Evolutionary conservation across 2,888 invertebrate species (phyloP).

Genomic region (Cantharis lateralis): DNA sequence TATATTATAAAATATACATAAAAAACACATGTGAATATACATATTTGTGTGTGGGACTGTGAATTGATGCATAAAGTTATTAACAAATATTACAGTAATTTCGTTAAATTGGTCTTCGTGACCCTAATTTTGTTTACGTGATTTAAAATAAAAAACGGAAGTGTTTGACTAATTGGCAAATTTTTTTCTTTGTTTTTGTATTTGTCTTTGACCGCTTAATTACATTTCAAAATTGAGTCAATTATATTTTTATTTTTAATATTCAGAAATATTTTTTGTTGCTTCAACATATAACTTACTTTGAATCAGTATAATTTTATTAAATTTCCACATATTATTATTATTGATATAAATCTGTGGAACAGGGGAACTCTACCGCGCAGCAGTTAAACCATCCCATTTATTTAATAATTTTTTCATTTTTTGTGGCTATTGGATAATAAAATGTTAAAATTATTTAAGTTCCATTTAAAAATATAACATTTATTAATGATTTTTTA

Average conservation of each 20-base stretch:
- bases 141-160: slow-evolving; percentile 26
- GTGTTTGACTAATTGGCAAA: slow-evolving; percentile 23
- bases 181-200: slow-evolving; percentile 12
- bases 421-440: too few species aligned
- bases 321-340: too few species aligned
- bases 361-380: not conserved
- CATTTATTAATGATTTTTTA: not conserved
- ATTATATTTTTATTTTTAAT: not conserved
- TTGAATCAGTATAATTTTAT: not conserved
- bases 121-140: slow-evolving; percentile 14
- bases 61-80: slow-evolving; percentile 29
- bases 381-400: not conserved
- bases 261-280: not conserved
- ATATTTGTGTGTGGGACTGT: slow-evolving; percentile 27
- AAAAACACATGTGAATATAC: slow-evolving; percentile 20
- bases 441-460: not conserved
- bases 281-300: not conserved
- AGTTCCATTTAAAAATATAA: not conserved
- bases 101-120: slow-evolving; percentile 1
- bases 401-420: not conserved
- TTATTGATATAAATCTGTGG: not conserved
- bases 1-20: slow-evolving; percentile 9
- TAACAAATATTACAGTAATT: slow-evolving; percentile 30
- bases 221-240: not conserved
- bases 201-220: not conserved